Percentiles rank a stretch among this genome's conserved stretches.
Evolutionary conservation across 53 echinoderm and acorn worm genomes (phyloP).

Genomic region (Arbacia lixula): DNA sequence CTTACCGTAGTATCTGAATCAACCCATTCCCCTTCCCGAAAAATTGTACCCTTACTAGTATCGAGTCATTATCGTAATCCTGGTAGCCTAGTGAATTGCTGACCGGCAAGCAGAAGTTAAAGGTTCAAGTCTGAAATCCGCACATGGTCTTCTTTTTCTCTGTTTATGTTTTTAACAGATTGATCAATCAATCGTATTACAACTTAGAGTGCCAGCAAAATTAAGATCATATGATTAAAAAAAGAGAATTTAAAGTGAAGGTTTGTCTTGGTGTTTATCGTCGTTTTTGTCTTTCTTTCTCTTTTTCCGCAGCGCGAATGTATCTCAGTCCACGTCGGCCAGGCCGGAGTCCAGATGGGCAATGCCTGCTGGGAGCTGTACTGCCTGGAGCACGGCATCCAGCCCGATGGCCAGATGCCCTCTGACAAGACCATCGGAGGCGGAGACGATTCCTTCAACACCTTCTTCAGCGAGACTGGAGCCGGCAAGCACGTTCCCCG

Average conservation of each 20-base stretch:
- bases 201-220: too few relatives aligned
- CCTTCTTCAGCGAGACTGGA: conserved; percentile 73
- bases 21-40: too few relatives aligned
- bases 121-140: too few relatives aligned
- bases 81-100: too few relatives aligned
- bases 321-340: conserved; percentile 69
- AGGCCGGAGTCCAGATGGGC: conserved; percentile 93
- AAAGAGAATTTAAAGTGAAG: neutral
- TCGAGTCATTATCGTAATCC: too few relatives aligned
- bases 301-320: conserved; percentile 37
- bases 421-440: conserved; percentile 52
- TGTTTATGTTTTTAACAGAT: too few relatives aligned
- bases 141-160: too few relatives aligned
- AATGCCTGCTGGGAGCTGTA: conserved; percentile 87
- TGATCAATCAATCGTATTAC: too few relatives aligned
- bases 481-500: conserved; percentile 62
- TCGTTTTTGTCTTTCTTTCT: neutral
- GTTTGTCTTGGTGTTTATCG: neutral
- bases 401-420: conserved; percentile 60
- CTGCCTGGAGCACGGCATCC: conserved; percentile 86
- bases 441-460: conserved; percentile 56
- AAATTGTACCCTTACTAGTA: too few relatives aligned
- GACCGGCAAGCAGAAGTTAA: too few relatives aligned
- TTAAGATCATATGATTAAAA: too few relatives aligned
- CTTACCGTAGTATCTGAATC: too few relatives aligned